These are phyloP conservation scores for Protodeltote pygarga DNA, from an alignment of 2,888 invertebrate genomes.

Conservation along the genomic window DNA sequence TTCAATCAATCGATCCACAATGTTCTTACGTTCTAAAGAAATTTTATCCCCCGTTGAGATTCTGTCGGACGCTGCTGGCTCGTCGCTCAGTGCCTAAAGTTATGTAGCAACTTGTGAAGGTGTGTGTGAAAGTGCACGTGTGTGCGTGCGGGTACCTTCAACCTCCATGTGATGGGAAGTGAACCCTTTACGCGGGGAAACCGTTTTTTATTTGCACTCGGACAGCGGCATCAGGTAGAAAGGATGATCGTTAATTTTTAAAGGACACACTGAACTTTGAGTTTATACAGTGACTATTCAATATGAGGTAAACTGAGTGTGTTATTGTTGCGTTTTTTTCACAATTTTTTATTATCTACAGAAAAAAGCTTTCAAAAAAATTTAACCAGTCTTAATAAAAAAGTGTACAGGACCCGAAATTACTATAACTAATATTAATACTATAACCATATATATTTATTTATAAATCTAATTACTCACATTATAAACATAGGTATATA, in stretches of 20 bases:
- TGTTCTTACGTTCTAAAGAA: constrained; percentile 74
- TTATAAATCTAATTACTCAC: too few relatives aligned
- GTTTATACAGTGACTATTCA: constrained; percentile 66
- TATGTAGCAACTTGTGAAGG: constrained; percentile 49
- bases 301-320: constrained; percentile 38
- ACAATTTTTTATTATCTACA: constrained; percentile 10
- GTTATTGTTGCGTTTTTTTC: constrained; percentile 11
- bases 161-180: constrained; percentile 86
- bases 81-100: constrained; percentile 68
- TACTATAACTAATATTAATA: too few relatives aligned
- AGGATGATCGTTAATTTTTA: constrained; percentile 86
- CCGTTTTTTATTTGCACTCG: constrained; percentile 87
- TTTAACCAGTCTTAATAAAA: background rate
- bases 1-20: constrained; percentile 59
- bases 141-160: constrained; percentile 67
- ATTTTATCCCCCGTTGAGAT: constrained; percentile 82
- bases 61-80: constrained; percentile 78
- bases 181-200: constrained; percentile 87
- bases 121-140: constrained; percentile 48
- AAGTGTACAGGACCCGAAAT: too few relatives aligned
- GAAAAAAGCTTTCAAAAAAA: background rate
- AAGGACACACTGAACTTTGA: constrained; percentile 80
- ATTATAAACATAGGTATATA: too few relatives aligned
- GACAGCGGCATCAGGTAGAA: constrained; percentile 87
- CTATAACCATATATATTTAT: too few relatives aligned